Percentiles rank a stretch among this genome's conserved stretches.
Evolutionary conservation across 2,113 vertebrate species (phyloP).

Genomic region (Epinephelus fuscoguttatus): DNA sequence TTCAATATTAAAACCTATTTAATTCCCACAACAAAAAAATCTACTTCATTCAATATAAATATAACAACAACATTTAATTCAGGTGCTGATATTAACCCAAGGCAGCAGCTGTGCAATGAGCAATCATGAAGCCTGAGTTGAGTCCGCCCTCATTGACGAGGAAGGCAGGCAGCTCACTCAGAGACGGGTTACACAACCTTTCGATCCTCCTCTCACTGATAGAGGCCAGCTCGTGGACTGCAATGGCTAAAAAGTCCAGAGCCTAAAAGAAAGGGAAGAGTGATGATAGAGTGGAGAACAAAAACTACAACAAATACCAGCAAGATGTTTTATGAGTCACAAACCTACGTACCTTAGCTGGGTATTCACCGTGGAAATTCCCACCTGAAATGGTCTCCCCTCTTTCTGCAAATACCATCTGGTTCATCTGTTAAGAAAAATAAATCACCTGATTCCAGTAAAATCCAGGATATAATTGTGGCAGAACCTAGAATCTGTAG

Average conservation of each 20-base stretch:
- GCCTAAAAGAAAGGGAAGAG: slow-evolving; percentile 80
- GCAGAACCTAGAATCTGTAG: background rate
- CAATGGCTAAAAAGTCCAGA: slow-evolving; percentile 91
- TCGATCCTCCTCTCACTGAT: slow-evolving; percentile 98
- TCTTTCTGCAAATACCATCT: slow-evolving; percentile 98
- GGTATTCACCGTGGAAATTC: slow-evolving; percentile 99
- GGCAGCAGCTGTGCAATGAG: slow-evolving; percentile 96
- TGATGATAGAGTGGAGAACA: background rate
- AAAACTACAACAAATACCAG: background rate
- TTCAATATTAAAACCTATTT: background rate
- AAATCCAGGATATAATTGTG: background rate
- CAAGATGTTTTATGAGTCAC: background rate
- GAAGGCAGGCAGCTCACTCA: slow-evolving; percentile 96
- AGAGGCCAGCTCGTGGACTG: slow-evolving; percentile 94
- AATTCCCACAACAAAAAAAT: background rate
- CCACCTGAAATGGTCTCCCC: slow-evolving; percentile 98
- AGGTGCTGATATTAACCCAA: slow-evolving; percentile 84
- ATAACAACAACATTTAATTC: background rate
- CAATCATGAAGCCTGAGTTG: slow-evolving; percentile 99
- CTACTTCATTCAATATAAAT: background rate
- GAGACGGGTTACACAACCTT: slow-evolving; percentile 95
- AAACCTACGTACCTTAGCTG: slow-evolving; percentile 83
- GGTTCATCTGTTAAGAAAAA: slow-evolving; percentile 56
- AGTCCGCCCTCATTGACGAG: slow-evolving; percentile 97
- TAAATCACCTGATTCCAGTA: background rate